Evolutionary conservation across 2,113 vertebrate genomes (phyloP).

Genomic region (Heterotis niloticus): DNA sequence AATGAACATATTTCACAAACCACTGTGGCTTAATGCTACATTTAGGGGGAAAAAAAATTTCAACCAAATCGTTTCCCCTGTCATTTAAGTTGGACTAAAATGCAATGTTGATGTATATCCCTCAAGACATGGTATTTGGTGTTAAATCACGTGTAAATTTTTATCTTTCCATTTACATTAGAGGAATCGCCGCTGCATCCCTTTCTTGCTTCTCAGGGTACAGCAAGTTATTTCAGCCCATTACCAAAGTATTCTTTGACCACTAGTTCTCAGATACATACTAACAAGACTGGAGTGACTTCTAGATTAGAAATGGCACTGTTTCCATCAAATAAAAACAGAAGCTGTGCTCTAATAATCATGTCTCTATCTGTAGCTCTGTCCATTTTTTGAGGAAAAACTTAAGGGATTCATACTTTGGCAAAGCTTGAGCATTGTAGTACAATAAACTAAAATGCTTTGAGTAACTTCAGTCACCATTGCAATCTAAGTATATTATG

Average conservation of each 20-base stretch:
- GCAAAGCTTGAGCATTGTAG: neutral
- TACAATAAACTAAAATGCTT: neutral
- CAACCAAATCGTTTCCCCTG: neutral
- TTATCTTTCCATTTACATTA: neutral
- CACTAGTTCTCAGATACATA: neutral
- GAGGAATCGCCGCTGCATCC: conserved; percentile 7
- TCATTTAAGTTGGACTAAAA: conserved; percentile 47
- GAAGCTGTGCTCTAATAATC: no score
- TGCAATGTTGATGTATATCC: conserved; percentile 26
- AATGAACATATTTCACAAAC: no score
- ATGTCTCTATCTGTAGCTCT: neutral
- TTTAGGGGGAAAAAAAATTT: conserved; percentile 27
- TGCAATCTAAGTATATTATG: no score
- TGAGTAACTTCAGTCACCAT: no score
- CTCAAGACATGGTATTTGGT: conserved; percentile 39
- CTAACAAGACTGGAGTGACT: no score
- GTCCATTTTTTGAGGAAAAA: no score
- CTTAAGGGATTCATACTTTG: neutral
- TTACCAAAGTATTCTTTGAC: conserved; percentile 26
- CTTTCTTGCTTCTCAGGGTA: neutral
- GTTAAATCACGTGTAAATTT: conserved; percentile 41
- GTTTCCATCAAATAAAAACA: no score
- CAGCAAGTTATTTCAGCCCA: conserved; percentile 35
- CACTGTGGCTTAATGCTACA: no score
- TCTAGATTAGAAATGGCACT: no score